Evolutionary conservation across 2,888 invertebrate genomes (phyloP).

Genomic region (Drosophila flavopinicola): DNA sequence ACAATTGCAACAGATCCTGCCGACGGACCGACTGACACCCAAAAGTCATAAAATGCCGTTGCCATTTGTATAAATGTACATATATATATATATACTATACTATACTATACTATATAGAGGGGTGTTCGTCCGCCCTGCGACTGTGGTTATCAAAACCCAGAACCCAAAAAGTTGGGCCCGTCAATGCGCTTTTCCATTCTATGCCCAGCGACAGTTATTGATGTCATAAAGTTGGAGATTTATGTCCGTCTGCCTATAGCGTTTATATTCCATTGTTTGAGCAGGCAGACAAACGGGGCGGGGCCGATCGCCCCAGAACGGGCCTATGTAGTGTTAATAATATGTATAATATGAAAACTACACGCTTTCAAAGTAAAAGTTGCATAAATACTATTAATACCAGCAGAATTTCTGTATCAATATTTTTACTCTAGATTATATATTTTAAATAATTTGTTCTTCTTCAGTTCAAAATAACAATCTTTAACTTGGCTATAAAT

Average conservation of each 20-base stretch:
- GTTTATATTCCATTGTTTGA: conserved; percentile 44
- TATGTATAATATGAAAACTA: not conserved
- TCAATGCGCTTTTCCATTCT: conserved; percentile 58
- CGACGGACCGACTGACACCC: conserved; percentile 58
- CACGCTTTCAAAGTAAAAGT: not conserved
- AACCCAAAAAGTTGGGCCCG: conserved; percentile 44
- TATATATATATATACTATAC: conserved; percentile 19
- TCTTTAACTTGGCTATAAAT: too few species aligned
- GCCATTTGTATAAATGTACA: conserved; percentile 58
- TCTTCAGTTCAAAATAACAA: too few species aligned
- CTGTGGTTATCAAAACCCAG: conserved; percentile 69
- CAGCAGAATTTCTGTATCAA: too few species aligned
- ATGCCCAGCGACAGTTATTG: conserved; percentile 73
- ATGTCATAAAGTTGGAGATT: conserved; percentile 80
- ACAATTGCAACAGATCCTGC: conserved; percentile 77
- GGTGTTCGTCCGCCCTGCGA: conserved; percentile 51
- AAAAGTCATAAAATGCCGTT: conserved; percentile 77
- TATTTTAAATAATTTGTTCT: too few species aligned
- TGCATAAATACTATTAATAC: too few species aligned
- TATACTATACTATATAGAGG: conserved; percentile 31
- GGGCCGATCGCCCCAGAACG: conserved; percentile 21
- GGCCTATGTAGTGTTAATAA: conserved; percentile 54
- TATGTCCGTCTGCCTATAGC: conserved; percentile 60
- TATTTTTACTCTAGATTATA: too few species aligned
- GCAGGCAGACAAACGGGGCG: conserved; percentile 11